Base-by-base conservation (phyloP, 2,888 invertebrate genomes). In the Drosophila lutescens region DNA sequence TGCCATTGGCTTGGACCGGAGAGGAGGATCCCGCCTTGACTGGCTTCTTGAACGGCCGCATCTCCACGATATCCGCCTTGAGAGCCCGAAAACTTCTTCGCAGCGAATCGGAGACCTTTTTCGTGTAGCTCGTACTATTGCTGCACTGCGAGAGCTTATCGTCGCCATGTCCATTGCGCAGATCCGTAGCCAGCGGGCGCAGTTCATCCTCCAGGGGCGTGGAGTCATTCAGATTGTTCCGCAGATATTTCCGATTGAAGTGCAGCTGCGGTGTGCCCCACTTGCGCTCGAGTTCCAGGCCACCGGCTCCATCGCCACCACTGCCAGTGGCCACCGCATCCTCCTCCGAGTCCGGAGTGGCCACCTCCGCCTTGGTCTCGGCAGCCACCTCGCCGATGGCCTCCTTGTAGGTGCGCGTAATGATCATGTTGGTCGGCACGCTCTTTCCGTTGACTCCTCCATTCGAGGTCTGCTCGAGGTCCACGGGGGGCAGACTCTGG, bases 191-290 rank as follows among this genome's bases (percentile, higher is more conserved):
- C 40, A 85, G 50, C 2, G 85, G 87, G 20, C 79, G 59, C 30
- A 86, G 53, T 2, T 76, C 75, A 23, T 85, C 88, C 20, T 74
- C 79, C 41, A 65, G 10, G 2, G 73, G 50, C n/a, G 76, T 80
- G 6, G 87, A 79, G 7, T 86, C 88, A 36, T 79, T 86, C 34
- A 80, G 66, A 8, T 79, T 70, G n/a, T 67, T 81, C 17, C 80
- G 82, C 49, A 91, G 79, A 62, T 90, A 91, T 68, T 91, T 91
- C n/a, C 91, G 86, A 78, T 91, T 91, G 47, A 91, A 91, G 58
- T 91, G 87, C 78, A 91, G 46, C 53, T 91, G 91, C 4, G 91
- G 91, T 10, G 91, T 91, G 26, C 91, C 91, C 91, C 91, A 91
- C 36, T 90, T 91, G 36, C 91, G 90, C 34, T 86, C 89, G 30